These are phyloP conservation scores for Thryonomys swinderianus DNA, from an alignment of 2,113 vertebrate species.

Conservation along the genomic window DNA sequence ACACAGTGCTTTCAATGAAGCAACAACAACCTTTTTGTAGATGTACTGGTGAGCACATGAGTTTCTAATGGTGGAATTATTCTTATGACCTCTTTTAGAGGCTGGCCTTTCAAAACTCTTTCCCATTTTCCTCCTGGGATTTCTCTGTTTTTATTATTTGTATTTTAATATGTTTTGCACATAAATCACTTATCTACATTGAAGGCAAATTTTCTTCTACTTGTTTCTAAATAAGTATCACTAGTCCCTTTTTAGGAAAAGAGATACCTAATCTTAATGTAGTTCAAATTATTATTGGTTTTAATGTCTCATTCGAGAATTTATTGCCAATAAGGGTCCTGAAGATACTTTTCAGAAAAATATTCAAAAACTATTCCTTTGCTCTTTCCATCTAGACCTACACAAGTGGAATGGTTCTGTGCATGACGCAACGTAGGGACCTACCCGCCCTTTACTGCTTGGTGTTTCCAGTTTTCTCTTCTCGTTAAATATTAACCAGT, in stretches of 20 bases:
- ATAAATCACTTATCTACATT: neutral
- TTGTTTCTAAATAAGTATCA: neutral
- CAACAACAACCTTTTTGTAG: neutral
- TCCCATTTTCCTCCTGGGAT: neutral
- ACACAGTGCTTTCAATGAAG: neutral
- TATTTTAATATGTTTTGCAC: neutral
- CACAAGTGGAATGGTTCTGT: neutral
- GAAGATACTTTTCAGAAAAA: neutral
- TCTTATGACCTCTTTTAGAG: neutral
- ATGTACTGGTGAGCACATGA: neutral
- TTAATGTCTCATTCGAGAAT: neutral
- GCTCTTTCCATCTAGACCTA: neutral
- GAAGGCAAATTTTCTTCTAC: neutral
- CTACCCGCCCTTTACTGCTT: too few species aligned
- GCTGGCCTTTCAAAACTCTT: neutral
- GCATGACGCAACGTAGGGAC: neutral
- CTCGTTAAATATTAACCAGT: neutral
- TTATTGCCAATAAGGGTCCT: neutral
- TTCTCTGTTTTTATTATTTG: neutral
- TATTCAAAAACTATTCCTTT: conserved; percentile 34
- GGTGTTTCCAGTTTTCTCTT: neutral
- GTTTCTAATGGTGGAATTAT: neutral
- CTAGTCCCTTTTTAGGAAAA: neutral
- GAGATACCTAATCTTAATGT: neutral
- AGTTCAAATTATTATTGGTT: conserved; percentile 16